Base-by-base conservation (phyloP, 2,888 invertebrate genomes). In the Phortica magna region DNA sequence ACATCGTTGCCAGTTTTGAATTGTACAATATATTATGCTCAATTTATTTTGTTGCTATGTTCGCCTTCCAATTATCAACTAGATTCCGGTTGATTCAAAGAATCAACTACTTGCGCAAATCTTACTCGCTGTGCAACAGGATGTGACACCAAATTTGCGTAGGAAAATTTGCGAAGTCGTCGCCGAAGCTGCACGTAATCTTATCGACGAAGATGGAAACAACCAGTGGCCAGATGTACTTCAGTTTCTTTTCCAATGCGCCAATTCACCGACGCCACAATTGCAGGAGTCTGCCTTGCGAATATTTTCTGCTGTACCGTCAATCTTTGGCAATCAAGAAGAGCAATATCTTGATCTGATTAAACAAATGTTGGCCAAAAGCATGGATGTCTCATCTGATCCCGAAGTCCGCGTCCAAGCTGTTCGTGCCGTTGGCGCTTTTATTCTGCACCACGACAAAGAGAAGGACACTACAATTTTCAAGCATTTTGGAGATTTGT, bases 211-310 rank as follows among this genome's bases (percentile, higher is more conserved):
- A 85, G 98, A 98, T 90, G 98, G 98, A 73, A 97, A 96, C 90
- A 98, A 98, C 93, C 96, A 96, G 83, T 99, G 99, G 99, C 98
- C 98, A 10, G 98, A 99, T 91, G 97, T 99, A 90, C 93, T 99
- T 81, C 95, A 96, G 92, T 99, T 98, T 91, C 94, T 99, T 89
- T 99, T 99, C 92, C 97, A 98, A 91, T 98, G 98, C 92, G 98
- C 98, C 72, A 96, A 95, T 91, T 96, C 97, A 61, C 94, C 95
- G 68, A 95, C 96, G 88, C 93, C 96, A 41, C 95, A 95, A 80
- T 93, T 98, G 77, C 98, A 98, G 92, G 98, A 99, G 92, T 96
- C 97, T 83, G 98, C 98, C 59, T 95, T 99, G 75, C 95, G 97
- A 83, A 97, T 99, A 93, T 98, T 99, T 89, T 96, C 98, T 95